A percentile compares a stretch with the other conserved stretches of the same genome.
Evolutionary conservation across 1,140 invertebrate species (phyloP).

Genomic region (Scaptodrosophila lebanonensis): DNA sequence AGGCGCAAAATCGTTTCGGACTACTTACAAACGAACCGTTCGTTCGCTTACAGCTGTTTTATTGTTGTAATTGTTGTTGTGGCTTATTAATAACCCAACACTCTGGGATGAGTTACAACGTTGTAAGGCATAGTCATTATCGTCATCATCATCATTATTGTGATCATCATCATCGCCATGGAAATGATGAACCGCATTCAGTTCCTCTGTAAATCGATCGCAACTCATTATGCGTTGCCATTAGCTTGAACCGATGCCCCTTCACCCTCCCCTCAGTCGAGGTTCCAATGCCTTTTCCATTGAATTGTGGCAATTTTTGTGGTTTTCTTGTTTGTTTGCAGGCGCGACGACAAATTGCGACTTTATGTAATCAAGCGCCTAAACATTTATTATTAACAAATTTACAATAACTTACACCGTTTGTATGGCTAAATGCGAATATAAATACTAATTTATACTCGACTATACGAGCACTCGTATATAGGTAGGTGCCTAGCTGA

Average conservation of each 20-base stretch:
- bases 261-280: too few relatives aligned
- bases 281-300: conserved; percentile 1
- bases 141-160: too few relatives aligned
- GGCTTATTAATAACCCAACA: conserved; percentile 7
- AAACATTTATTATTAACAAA: conserved; percentile 58
- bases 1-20: conserved; percentile 42
- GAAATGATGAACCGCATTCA: conserved; percentile 38
- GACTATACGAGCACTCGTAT: too few relatives aligned
- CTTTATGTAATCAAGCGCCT: conserved; percentile 51
- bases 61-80: conserved; percentile 50
- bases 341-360: conserved; percentile 3
- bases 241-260: too few relatives aligned
- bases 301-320: conserved; percentile 17
- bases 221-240: conserved; percentile 48
- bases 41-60: neutral
- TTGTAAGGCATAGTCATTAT: too few relatives aligned
- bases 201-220: conserved; percentile 36
- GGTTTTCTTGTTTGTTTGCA: neutral
- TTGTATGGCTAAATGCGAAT: too few relatives aligned
- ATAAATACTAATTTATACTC: too few relatives aligned
- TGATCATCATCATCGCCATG: too few relatives aligned
- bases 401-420: conserved; percentile 23
- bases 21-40: conserved; percentile 48
- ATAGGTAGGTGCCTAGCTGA: too few relatives aligned
- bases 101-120: too few relatives aligned